Base-by-base conservation (phyloP, 2,797 vertebrate species). In the Emydoidea blandingii region DNA sequence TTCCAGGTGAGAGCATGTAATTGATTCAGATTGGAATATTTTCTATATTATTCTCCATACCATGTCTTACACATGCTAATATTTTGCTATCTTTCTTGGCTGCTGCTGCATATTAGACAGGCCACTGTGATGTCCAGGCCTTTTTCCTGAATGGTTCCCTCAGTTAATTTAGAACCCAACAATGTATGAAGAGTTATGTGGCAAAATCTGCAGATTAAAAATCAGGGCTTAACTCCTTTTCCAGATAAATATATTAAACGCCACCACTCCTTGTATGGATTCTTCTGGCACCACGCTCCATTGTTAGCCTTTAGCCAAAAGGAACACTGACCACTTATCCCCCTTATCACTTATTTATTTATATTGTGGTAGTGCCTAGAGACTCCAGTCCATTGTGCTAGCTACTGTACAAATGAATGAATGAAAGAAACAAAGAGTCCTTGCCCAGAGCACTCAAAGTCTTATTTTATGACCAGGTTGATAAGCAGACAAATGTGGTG, bases 171-270 rank as follows among this genome's bases (percentile, higher is more conserved):
- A 96, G 81, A 88, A 82, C 21, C 5, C 82, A 62, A 25, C 37
- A 37, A 56, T 2, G 10, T 14, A 91, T 9, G 27, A 89, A 56
- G 23, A 87, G 18, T 84, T 54, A 53, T 47, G 3, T 44, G 12
- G 56, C 41, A 95, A 79, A 83, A 94, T 12, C 68, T 83, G 8
- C 41, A 84, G 9, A 89, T 29, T n/a, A 78, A 91, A 94, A n/a
- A 84, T 5, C 87, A 47, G 0, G 84, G 88, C 54, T 89, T 31
- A 50, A 4, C 6, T 31, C 23, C 56, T 88, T 95, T 83, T 87
- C 41, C 88, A 85, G 79, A 79, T 53, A 59, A 12, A 52, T 59
- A 37, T 53, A n/a, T 76, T 47, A 79, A 59, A 87, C 49, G 78
- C 19, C 54, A 79, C 80, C 29, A 27, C 34, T 53, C 50, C n/a